Conservation (phyloP, 2,797 vertebrate genomes). For the Rhinoraja longicauda region DNA sequence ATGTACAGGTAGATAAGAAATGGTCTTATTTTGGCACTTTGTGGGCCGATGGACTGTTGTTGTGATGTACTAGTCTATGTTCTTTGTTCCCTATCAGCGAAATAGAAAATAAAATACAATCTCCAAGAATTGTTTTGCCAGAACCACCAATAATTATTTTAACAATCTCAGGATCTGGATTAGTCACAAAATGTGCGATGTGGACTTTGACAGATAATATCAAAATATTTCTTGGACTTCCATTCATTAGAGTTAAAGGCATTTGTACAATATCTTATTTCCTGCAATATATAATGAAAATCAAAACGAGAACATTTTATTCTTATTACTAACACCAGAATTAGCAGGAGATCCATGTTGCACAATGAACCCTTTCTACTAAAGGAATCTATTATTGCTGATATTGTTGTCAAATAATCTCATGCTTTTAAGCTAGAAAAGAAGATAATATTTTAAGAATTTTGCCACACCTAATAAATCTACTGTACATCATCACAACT, state of each 20-base stretch:
- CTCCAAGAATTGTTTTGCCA: not conserved
- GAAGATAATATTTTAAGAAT: too few relatives aligned
- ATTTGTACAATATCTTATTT: not conserved
- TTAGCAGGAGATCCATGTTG: not conserved
- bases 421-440: too few relatives aligned
- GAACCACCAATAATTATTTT: not conserved
- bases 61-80: too few relatives aligned
- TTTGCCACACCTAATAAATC: too few relatives aligned
- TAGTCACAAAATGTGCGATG: not conserved
- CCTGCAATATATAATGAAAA: constrained; percentile 10
- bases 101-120: not conserved
- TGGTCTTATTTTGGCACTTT: too few relatives aligned
- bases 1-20: too few relatives aligned
- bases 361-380: not conserved
- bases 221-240: not conserved
- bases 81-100: not conserved
- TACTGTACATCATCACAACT: not conserved
- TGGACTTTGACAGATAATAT: constrained; percentile 4
- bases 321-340: not conserved
- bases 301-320: not conserved
- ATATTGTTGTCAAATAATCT: too few relatives aligned
- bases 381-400: too few relatives aligned
- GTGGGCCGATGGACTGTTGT: too few relatives aligned
- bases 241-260: constrained; percentile 19
- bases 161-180: not conserved